These are phyloP conservation scores for Rallus limicola DNA, from an alignment of 2,113 vertebrate genomes.

Conservation along the genomic window DNA sequence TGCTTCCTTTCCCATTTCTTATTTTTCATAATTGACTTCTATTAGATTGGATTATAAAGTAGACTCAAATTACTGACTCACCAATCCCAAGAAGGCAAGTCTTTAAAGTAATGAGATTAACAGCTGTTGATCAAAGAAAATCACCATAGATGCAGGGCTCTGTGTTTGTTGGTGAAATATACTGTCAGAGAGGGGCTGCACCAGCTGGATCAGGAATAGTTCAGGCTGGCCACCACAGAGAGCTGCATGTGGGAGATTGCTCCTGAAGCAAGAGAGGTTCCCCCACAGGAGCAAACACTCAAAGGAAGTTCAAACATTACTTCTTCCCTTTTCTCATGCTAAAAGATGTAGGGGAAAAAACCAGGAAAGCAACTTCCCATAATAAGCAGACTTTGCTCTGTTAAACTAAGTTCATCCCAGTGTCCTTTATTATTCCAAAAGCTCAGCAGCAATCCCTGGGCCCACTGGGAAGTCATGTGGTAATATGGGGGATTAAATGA, in stretches of 20 bases:
- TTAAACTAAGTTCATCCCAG: background rate
- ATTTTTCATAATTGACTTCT: conserved; percentile 57
- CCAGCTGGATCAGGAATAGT: background rate
- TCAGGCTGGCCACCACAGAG: background rate
- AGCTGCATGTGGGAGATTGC: background rate
- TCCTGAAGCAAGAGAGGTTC: background rate
- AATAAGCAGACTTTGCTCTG: background rate
- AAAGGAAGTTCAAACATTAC: background rate
- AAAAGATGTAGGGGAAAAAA: background rate
- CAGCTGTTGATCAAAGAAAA: conserved; percentile 51
- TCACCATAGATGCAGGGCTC: background rate
- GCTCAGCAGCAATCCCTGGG: background rate
- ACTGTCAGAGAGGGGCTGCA: background rate
- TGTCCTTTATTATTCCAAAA: background rate
- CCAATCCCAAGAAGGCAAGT: conserved; percentile 47
- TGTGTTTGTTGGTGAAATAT: background rate
- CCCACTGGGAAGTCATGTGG: background rate
- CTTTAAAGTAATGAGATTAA: conserved; percentile 59
- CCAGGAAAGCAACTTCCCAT: background rate
- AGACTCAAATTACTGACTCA: conserved; percentile 46
- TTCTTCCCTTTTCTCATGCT: background rate
- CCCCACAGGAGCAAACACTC: background rate
- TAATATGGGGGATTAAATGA: background rate
- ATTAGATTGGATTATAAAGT: conserved; percentile 57
- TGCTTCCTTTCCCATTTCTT: conserved; percentile 56